These are phyloP conservation scores for Chrysocyon brachyurus DNA, from an alignment of 2,797 vertebrate genomes.

Conservation along the genomic window DNA sequence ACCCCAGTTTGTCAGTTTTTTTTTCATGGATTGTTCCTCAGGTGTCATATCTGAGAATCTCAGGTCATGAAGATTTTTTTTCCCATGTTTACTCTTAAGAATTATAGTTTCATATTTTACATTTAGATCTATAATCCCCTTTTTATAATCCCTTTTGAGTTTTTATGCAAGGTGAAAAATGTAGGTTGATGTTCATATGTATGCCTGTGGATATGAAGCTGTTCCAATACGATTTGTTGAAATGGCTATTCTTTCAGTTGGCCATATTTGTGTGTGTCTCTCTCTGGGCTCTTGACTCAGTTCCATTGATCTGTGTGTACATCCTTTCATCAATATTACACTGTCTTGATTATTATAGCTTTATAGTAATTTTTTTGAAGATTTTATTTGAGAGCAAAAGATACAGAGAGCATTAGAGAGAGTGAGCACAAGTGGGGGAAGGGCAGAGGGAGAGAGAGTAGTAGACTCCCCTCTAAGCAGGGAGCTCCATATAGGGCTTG, in stretches of 20 bases:
- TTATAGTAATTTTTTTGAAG: not conserved
- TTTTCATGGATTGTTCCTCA: not conserved
- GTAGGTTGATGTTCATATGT: not conserved
- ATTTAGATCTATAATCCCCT: not conserved
- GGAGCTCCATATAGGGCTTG: not conserved
- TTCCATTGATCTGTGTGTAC: not conserved
- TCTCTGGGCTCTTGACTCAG: not conserved
- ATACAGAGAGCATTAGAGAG: not conserved
- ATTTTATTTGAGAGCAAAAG: not conserved
- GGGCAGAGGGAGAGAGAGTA: not conserved
- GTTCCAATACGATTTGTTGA: not conserved
- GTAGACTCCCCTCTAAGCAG: not conserved
- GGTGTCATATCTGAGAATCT: not conserved
- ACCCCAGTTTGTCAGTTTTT: not conserved
- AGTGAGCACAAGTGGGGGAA: not conserved
- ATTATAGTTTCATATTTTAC: slow-evolving; percentile 11
- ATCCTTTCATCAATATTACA: not conserved
- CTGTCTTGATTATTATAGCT: not conserved
- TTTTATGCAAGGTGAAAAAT: not conserved
- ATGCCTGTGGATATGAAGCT: not conserved
- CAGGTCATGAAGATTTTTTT: not conserved
- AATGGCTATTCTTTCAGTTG: not conserved
- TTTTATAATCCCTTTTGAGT: not conserved
- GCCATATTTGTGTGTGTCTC: not conserved
- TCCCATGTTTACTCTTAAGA: not conserved